Evolutionary conservation across 1,140 invertebrate genomes (phyloP).

Genomic region (Listronotus bonariensis): DNA sequence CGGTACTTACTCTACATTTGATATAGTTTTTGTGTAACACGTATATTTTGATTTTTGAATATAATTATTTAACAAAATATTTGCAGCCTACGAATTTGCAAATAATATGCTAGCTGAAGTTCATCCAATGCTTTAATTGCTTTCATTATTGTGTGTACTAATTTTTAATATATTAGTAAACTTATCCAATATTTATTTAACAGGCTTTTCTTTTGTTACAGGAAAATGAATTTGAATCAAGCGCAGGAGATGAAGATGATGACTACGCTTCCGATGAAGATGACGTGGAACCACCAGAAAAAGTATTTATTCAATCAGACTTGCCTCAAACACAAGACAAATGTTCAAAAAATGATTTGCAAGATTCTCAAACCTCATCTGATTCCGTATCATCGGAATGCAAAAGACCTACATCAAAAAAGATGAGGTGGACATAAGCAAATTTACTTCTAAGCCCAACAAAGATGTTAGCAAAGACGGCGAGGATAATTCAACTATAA

Average conservation of each 20-base stretch:
- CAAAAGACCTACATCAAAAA: background rate
- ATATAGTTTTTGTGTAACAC: too few species aligned
- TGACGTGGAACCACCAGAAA: slow-evolving; percentile 20
- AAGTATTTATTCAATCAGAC: slow-evolving; percentile 5
- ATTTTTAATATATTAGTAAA: too few species aligned
- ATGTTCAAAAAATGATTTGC: background rate
- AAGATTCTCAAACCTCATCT: slow-evolving; percentile 8
- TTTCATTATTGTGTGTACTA: too few species aligned
- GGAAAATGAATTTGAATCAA: slow-evolving; percentile 13
- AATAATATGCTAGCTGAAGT: too few species aligned
- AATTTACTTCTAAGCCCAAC: background rate
- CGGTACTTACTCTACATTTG: too few species aligned
- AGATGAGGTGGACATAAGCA: background rate
- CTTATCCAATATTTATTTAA: too few species aligned
- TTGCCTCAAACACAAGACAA: background rate
- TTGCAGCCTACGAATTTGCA: too few species aligned
- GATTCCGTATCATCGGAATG: slow-evolving; percentile 6
- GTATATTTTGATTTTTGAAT: too few species aligned
- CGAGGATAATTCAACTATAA: slow-evolving; percentile 19
- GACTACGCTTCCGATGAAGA: slow-evolving; percentile 22
- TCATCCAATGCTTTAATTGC: too few species aligned
- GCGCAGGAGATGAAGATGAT: slow-evolving; percentile 18
- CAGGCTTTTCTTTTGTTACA: slow-evolving; percentile 18
- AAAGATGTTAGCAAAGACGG: background rate
- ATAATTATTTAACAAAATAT: too few species aligned